These are phyloP conservation scores for Pseudochirops corinnae DNA, from an alignment of 2,797 vertebrate species.

Conservation along the genomic window DNA sequence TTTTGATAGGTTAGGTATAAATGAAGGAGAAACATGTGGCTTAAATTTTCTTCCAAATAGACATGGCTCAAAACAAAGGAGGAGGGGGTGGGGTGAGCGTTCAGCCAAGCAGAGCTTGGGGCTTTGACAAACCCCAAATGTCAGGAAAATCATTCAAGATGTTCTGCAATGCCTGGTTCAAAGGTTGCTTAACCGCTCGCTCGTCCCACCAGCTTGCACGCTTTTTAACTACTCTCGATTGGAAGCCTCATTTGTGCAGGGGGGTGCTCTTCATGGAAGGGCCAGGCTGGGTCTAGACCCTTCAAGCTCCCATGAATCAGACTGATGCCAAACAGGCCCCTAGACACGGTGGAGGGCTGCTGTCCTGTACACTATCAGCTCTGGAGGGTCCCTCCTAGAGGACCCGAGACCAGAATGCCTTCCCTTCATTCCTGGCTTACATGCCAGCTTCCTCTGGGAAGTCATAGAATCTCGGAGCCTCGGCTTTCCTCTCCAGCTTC, in stretches of 20 bases:
- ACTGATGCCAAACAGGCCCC: neutral
- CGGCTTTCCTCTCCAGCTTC: neutral
- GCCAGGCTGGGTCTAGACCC: neutral
- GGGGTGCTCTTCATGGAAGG: neutral
- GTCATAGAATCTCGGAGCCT: neutral
- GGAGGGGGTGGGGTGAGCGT: slow-evolving; percentile 27
- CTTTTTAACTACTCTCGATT: neutral
- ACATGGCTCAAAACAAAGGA: neutral
- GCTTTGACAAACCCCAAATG: slow-evolving; percentile 75
- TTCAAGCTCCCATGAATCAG: neutral
- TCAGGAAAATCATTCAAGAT: slow-evolving; percentile 73
- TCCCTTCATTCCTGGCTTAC: neutral
- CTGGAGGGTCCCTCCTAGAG: neutral
- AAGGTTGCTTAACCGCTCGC: slow-evolving; percentile 48
- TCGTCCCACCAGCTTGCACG: slow-evolving; percentile 8
- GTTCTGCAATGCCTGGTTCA: slow-evolving; percentile 61
- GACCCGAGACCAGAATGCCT: neutral
- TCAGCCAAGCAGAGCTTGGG: slow-evolving; percentile 74
- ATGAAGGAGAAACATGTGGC: slow-evolving; percentile 76
- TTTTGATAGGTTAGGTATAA: slow-evolving; percentile 76
- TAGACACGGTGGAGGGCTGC: neutral
- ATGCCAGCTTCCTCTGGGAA: neutral
- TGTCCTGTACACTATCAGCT: neutral
- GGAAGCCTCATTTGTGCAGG: neutral
- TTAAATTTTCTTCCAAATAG: slow-evolving; percentile 66